A percentile compares a stretch with the other conserved stretches of the same genome.
These are phyloP conservation scores for Furnarius figulus DNA, from an alignment of 2,113 vertebrate genomes.

Conservation along the genomic window DNA sequence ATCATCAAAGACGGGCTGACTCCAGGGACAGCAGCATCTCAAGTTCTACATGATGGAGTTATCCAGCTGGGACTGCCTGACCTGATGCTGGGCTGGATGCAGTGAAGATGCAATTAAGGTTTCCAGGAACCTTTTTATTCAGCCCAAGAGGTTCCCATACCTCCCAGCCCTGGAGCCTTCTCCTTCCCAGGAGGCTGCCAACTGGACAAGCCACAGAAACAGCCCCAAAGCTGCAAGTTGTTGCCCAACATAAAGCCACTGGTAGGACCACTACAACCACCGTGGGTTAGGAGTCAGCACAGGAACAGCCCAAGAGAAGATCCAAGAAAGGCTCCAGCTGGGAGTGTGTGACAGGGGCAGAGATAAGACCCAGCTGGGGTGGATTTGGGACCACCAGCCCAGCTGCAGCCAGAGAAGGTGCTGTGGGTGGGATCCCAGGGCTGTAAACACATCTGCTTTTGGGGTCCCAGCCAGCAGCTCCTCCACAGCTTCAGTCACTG, in stretches of 20 bases:
- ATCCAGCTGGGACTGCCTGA: not conserved
- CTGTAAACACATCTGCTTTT: not conserved
- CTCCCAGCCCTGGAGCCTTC: not conserved
- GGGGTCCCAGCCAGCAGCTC: not conserved
- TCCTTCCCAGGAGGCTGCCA: not conserved
- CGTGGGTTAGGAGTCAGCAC: accelerated
- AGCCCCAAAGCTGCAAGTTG: not conserved
- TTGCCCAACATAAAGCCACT: accelerated
- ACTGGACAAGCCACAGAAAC: accelerated
- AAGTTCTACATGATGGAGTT: accelerated
- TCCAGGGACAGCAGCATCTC: not conserved
- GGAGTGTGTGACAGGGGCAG: not conserved
- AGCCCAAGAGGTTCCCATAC: not conserved
- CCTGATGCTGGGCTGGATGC: not conserved
- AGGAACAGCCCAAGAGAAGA: not conserved
- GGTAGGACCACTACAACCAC: not conserved
- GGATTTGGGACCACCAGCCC: not conserved
- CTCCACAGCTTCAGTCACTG: not conserved
- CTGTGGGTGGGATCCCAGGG: not conserved
- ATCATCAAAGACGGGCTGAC: not conserved
- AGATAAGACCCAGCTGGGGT: not conserved
- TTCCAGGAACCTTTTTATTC: not conserved
- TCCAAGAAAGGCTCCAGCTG: not conserved
- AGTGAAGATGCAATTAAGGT: not conserved
- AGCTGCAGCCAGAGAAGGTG: not conserved